phyloP scores from a whole-genome alignment of 2,888 invertebrate genomes.

The Deilephila elpenor region DNA sequence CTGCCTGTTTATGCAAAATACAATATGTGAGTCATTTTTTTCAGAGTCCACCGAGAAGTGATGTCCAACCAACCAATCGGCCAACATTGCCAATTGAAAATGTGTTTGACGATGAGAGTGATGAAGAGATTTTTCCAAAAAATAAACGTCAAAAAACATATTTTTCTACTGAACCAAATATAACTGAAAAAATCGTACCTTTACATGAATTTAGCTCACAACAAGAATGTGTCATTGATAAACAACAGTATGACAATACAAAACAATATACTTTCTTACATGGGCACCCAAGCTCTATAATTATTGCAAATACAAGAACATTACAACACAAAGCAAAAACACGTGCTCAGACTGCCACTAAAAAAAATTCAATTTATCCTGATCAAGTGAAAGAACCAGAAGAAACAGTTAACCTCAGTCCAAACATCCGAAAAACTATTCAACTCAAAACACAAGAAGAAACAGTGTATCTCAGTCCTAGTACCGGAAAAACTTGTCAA shows the following conservation, averaged over 20 bases:
- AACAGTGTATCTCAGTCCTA: slow-evolving; percentile 37
- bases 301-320: slow-evolving; percentile 36
- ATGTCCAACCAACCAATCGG: slow-evolving; percentile 31
- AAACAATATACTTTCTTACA: slow-evolving; percentile 35
- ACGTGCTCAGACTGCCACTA: slow-evolving; percentile 34
- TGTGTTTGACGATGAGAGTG: slow-evolving; percentile 37
- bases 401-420: slow-evolving; percentile 33
- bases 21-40: slow-evolving; percentile 31
- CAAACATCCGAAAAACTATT: slow-evolving; percentile 15
- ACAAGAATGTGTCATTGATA: slow-evolving; percentile 38
- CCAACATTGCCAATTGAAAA: slow-evolving; percentile 11
- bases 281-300: slow-evolving; percentile 35
- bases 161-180: slow-evolving; percentile 36
- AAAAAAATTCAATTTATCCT: slow-evolving; percentile 32
- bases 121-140: slow-evolving; percentile 42
- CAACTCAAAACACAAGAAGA: slow-evolving; percentile 34
- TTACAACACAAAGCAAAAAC: slow-evolving; percentile 36
- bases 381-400: slow-evolving; percentile 35
- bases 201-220: slow-evolving; percentile 37
- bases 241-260: slow-evolving; percentile 37
- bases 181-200: slow-evolving; percentile 33
- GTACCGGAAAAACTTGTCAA: slow-evolving; percentile 40
- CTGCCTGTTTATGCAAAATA: slow-evolving; percentile 36
- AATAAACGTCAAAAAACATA: slow-evolving; percentile 38
- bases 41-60: slow-evolving; percentile 37